Conservation (phyloP, 2,797 vertebrate species). For the Sebastes trivittatus region DNA sequence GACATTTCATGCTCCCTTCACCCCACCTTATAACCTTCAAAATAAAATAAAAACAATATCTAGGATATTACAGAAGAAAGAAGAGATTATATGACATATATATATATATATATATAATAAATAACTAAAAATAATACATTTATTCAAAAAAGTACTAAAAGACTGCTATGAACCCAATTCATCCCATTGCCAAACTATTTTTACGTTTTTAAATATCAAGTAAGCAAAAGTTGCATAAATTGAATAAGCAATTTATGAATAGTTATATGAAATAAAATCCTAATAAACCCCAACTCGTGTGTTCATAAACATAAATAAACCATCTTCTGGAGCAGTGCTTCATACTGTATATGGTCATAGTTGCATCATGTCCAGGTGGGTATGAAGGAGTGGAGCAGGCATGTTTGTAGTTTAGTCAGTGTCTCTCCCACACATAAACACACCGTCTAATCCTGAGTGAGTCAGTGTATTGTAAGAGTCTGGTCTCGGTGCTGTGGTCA, state of each 20-base stretch:
- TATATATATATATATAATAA: background rate
- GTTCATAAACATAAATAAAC: background rate
- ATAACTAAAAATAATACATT: background rate
- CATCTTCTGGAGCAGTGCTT: background rate
- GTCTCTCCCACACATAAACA: conserved; percentile 1
- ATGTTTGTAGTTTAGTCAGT: conserved; percentile 20
- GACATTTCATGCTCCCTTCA: background rate
- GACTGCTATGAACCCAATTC: background rate
- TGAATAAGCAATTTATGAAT: background rate
- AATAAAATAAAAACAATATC: background rate
- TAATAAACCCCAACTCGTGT: accelerated
- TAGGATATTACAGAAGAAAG: background rate
- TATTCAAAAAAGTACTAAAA: background rate
- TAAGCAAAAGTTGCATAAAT: background rate
- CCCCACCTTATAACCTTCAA: background rate
- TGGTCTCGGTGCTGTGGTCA: conserved; percentile 54
- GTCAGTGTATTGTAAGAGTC: conserved; percentile 26
- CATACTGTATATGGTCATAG: background rate
- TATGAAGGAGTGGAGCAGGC: background rate
- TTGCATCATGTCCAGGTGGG: background rate
- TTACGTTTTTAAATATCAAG: background rate
- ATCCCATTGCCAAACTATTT: background rate
- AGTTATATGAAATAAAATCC: accelerated
- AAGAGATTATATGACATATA: too few relatives aligned
- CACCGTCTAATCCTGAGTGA: conserved; percentile 17